A percentile compares a stretch with the other conserved stretches of the same genome.
Conservation (phyloP, 2,888 invertebrate genomes). For the Pseudeuparius sepicola region DNA sequence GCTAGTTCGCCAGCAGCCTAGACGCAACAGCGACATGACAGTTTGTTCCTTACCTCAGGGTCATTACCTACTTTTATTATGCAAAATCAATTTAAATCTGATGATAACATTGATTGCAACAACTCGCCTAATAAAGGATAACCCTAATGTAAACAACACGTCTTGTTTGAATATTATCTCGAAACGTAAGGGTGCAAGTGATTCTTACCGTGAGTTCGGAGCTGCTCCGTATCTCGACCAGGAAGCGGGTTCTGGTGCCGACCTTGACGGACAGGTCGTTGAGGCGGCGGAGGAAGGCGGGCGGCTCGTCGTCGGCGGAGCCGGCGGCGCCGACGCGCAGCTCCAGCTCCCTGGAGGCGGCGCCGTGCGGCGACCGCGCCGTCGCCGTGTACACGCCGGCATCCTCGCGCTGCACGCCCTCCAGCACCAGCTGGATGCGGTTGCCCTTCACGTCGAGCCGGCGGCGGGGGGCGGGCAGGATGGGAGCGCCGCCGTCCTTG, state of each 20-base stretch:
- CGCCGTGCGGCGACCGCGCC: not conserved
- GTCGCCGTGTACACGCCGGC: constrained; percentile 56
- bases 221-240: constrained; percentile 70
- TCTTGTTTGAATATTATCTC: no score
- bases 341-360: constrained; percentile 44
- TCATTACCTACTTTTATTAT: no score
- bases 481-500: constrained; percentile 49
- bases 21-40: no score
- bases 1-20: no score
- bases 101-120: no score
- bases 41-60: no score
- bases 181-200: no score
- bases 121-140: no score
- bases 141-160: no score
- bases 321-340: constrained; percentile 43
- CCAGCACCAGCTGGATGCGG: constrained; percentile 64
- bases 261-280: constrained; percentile 84
- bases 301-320: constrained; percentile 56
- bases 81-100: no score
- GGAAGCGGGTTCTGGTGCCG: constrained; percentile 74
- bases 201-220: constrained; percentile 36
- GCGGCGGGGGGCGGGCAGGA: constrained; percentile 58
- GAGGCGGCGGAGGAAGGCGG: constrained; percentile 72
- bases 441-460: constrained; percentile 47
- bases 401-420: constrained; percentile 60